phyloP scores from a whole-genome alignment of 2,888 invertebrate genomes.

The Maniola hyperantus region DNA sequence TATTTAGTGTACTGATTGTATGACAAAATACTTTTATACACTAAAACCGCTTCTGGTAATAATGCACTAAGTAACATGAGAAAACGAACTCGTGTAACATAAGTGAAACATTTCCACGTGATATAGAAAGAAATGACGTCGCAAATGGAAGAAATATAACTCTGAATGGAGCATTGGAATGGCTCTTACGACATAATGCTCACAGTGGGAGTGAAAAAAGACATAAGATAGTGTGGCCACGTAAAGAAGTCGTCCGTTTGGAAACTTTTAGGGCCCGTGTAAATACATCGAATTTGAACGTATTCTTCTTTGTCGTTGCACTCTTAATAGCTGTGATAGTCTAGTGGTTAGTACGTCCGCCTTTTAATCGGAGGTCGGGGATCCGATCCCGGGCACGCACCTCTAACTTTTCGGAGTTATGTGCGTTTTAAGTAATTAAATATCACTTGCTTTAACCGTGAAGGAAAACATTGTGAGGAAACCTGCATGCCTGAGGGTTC shows the following conservation, averaged over 20 bases:
- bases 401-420: no score
- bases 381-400: no score
- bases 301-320: neutral
- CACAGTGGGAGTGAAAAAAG: conserved; percentile 61
- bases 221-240: conserved; percentile 49
- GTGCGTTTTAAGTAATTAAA: no score
- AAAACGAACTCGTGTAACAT: conserved; percentile 34
- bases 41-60: conserved; percentile 4
- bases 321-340: no score
- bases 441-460: no score
- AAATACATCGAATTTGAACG: neutral
- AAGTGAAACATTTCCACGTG: conserved; percentile 35
- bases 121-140: conserved; percentile 62
- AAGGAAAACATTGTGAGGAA: no score
- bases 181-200: conserved; percentile 64
- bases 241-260: conserved; percentile 33
- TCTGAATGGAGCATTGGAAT: conserved; percentile 59
- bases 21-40: no score
- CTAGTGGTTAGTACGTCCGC: no score
- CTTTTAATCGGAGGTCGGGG: no score
- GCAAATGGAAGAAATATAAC: conserved; percentile 69
- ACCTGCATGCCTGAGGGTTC: no score
- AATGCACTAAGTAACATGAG: conserved; percentile 23
- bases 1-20: no score
- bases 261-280: conserved; percentile 26